Evolutionary conservation across 2,888 invertebrate genomes (phyloP).

Genomic region (Abrostola triplasia): DNA sequence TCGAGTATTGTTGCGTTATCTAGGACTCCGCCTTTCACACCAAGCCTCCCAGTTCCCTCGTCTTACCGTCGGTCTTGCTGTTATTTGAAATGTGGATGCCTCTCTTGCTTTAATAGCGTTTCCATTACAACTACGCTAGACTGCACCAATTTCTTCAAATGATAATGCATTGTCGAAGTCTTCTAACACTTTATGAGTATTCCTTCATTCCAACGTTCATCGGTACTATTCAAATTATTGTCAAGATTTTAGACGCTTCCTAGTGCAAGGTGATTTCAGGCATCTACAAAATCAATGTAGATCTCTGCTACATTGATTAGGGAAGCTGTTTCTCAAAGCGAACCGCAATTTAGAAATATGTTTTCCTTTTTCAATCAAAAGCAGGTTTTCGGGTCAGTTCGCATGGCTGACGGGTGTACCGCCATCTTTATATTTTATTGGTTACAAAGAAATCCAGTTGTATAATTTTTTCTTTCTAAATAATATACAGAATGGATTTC

Average conservation of each 20-base stretch:
- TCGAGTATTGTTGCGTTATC: too few relatives aligned
- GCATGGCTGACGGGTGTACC: conserved; percentile 35
- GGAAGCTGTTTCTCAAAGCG: conserved; percentile 19
- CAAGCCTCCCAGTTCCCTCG: too few relatives aligned
- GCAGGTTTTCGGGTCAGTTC: conserved; percentile 55
- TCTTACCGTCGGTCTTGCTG: too few relatives aligned
- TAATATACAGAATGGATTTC: conserved; percentile 22
- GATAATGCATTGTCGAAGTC: too few relatives aligned
- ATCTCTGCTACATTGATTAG: conserved; percentile 4
- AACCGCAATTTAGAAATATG: conserved; percentile 45
- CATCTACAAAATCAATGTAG: conserved; percentile 16
- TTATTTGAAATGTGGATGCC: too few relatives aligned
- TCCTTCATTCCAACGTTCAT: too few relatives aligned
- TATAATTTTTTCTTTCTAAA: conserved; percentile 25
- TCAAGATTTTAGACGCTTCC: neutral
- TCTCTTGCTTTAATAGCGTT: too few relatives aligned
- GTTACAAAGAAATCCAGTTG: conserved; percentile 38
- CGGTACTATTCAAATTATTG: too few relatives aligned
- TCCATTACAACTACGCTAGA: too few relatives aligned
- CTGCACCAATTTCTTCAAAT: too few relatives aligned
- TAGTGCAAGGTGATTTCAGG: conserved; percentile 10
- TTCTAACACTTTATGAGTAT: too few relatives aligned
- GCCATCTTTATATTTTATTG: conserved; percentile 43
- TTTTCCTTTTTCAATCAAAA: conserved; percentile 52
- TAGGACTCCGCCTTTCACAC: too few relatives aligned